Evolutionary conservation across 2,888 invertebrate genomes (phyloP).

Genomic region (Chorisops tibialis): DNA sequence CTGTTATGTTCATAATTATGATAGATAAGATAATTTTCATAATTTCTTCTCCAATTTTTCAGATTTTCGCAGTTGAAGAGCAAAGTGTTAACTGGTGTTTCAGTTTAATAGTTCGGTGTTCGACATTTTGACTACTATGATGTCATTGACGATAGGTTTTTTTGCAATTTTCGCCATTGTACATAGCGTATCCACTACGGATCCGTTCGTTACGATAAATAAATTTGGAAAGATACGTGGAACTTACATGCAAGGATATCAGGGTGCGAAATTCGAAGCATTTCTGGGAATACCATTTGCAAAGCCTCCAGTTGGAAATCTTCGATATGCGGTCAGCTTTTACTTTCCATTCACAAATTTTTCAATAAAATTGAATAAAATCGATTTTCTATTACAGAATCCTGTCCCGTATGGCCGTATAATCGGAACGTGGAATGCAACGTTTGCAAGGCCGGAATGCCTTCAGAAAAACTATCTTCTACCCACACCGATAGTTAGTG

Average conservation of each 20-base stretch:
- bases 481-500: conserved; percentile 40
- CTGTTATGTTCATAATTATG: no score
- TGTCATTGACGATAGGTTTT: no score
- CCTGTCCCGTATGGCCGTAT: conserved; percentile 40
- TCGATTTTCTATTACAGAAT: conserved; percentile 38
- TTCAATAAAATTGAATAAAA: no score
- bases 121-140: no score
- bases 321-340: conserved; percentile 46
- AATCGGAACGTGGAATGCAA: conserved; percentile 42
- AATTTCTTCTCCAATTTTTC: no score
- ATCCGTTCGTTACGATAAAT: conserved; percentile 2
- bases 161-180: no score
- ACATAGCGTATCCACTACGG: background rate
- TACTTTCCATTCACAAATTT: no score
- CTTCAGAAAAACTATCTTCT: conserved; percentile 52
- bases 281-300: conserved; percentile 49
- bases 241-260: conserved; percentile 39
- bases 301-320: conserved; percentile 43
- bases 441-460: conserved; percentile 46
- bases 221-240: conserved; percentile 42
- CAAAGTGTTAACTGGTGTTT: no score
- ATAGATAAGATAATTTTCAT: no score
- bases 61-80: no score
- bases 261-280: conserved; percentile 43
- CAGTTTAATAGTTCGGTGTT: no score